Evolutionary conservation across 2,113 vertebrate genomes (phyloP), one percentile per base, ranked within the genome.

Genomic region (Lasiurus borealis): DNA sequence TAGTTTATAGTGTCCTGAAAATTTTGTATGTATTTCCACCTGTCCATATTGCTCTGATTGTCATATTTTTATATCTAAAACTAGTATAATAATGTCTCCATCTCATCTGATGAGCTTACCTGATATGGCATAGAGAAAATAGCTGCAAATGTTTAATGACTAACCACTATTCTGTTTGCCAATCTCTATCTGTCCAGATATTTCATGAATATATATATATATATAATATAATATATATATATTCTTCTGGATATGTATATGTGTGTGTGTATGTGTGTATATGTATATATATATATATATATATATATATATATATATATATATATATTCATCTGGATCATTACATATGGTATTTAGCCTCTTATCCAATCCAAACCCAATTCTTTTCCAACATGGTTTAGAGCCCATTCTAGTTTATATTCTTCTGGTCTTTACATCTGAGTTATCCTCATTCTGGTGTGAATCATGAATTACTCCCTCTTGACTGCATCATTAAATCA

Each of bases 181-280:
- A 8, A 13, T 78, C 7, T 69, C 4, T 75, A 27, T 21, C n/a
- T 80, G 25, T 13, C 59, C 8, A 25, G 8, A 59, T 54, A 59
- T 59, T 59, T 23, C 2, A 62, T 15, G 16, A 50, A 48, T 40
- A 40, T 40, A 40, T 40, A 40, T 40, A 25, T 59, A 8, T 2
- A 62, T 15, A n/a, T n/a, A n/a, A 25, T 59, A 7, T 2, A 62
- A 15, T 18, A 57, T 59, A 25, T 59, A 59, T 59, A 59, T 59
- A 25, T 59, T 25, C 3, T 54, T 15, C 46, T 52, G 1, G 2
- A 0, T 78, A 25, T n/a, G n/a, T n/a, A n/a, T n/a, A n/a, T n/a
- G n/a, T n/a, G n/a, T n/a, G n/a, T n/a, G n/a, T n/a, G n/a, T n/a
- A n/a, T n/a, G n/a, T n/a, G n/a, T n/a, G n/a, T n/a, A n/a, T n/a